Base-by-base conservation (phyloP, 2,797 vertebrate genomes). In the Toxotes lorentzi region DNA sequence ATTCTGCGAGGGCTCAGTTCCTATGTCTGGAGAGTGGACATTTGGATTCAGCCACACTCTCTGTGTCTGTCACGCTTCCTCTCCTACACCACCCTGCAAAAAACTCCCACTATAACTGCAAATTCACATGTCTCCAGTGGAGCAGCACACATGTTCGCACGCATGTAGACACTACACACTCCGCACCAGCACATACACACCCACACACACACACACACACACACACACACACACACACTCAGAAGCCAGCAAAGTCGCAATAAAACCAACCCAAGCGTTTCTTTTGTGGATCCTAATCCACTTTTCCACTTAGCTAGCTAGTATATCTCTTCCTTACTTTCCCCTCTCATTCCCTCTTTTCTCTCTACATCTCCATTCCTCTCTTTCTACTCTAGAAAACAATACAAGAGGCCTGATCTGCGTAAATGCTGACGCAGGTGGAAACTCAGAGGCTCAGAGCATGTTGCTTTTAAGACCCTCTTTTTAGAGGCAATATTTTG, bases 281-380 rank as follows among this genome's bases (percentile, higher is more conserved):
- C 89, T 91, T 88, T 86, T 86, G 88, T 86, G 88, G 88, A 90
- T 85, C 85, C 81, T 92, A 90, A 94, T 93, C 91, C 89, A 90
- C 84, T 93, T 93, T 94, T 84, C 89, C 89, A 92, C 90, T 91
- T 86, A 90, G 89, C 83, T 50, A 47, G 84, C 86, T 59, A 62
- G 77, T 89, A 67, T 89, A 86, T 86, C 78, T 84, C 85, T 57
- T 82, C 59, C 73, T 81, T 70, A 72, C 62, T 76, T 45, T 9
- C 53, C 35, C 45, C 51, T 43, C 62, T 57, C 82, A 32, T 66
- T 65, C 73, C 17, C 61, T 64, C 51, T 27, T 61, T 35, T 58
- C 69, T 34, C 66, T 57, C 80, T 30, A 47, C 82, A 64, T 70
- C 73, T 73, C 65, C 75, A 75, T 78, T 63, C 76, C 74, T 67